Evolutionary conservation across 2,888 invertebrate genomes (phyloP).

Genomic region (Lissonota sp.): DNA sequence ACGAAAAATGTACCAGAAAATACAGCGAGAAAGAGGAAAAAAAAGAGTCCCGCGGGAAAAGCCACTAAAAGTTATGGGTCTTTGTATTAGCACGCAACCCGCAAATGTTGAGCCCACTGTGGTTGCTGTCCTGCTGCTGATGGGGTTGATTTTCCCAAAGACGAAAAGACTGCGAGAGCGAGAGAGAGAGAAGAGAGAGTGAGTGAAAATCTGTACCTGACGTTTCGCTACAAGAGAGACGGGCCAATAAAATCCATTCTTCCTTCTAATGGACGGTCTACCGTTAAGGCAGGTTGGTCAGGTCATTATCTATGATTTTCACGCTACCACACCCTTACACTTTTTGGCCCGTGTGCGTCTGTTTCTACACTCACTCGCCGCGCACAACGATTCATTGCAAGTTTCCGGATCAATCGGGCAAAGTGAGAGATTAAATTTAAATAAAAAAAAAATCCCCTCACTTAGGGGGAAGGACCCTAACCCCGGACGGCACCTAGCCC

Average conservation of each 20-base stretch:
- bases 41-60: constrained; percentile 64
- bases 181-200: constrained; percentile 19
- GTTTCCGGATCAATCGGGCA: constrained; percentile 11
- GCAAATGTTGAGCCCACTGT: constrained; percentile 44
- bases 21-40: constrained; percentile 27
- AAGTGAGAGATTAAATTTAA: not conserved
- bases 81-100: not conserved
- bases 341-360: constrained; percentile 13
- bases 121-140: constrained; percentile 40
- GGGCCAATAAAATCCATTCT: constrained; percentile 56
- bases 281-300: constrained; percentile 73
- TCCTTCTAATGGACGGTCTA: constrained; percentile 73
- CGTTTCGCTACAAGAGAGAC: constrained; percentile 47
- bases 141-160: constrained; percentile 13
- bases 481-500: too few species aligned
- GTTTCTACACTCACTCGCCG: constrained; percentile 19
- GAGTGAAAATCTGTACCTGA: constrained; percentile 57
- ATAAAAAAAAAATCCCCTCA: too few species aligned
- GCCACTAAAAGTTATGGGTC: constrained; percentile 2
- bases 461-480: too few species aligned
- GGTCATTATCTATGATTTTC: constrained; percentile 77
- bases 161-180: not conserved
- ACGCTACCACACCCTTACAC: constrained; percentile 73
- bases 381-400: constrained; percentile 5
- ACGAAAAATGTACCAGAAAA: constrained; percentile 24